Evolutionary conservation across 2,113 vertebrate species (phyloP), one percentile per base, ranked within the genome.

Genomic region (Cavia porcellus): DNA sequence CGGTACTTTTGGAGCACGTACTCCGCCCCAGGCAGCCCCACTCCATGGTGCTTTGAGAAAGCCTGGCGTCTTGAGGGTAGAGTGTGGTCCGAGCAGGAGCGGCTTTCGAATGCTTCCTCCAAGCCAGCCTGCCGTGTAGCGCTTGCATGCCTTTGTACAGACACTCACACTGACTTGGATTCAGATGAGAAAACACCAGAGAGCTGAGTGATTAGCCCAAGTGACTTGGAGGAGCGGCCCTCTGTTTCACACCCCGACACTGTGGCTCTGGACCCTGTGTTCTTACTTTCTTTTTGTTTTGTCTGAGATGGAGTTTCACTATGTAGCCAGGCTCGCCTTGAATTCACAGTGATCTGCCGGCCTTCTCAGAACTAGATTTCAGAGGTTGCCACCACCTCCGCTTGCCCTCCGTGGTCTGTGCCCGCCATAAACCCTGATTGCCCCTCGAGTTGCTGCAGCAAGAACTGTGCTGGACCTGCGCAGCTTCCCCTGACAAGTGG

Each of bases 141-240:
- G 15, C 80, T 79, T 25, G 1, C 25, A 0, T 86, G 3, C 61
- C 13, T 1, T 20, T 2, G 17, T 61, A 4, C 5, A 5, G 17
- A 3, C 47, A 66, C 82, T 55, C 38, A 28, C 24, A 42, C 70
- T 50, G n/a, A 1, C 62, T 86, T 47, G 79, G 72, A 70, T 68
- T 25, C 55, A 50, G 17, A 68, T 75, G 93, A 81, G 70, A 86
- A 92, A n/a, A 72, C 66, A 47, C 59, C 47, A 25, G 79, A n/a
- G 79, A 75, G 52, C n/a, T 42, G 77, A 66, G 66, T 30, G 30
- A 9, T 81, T 61, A 35, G n/a, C 38, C 19, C 38, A n/a, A 1
- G 55, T 35, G 62, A 77, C 47, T 11, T 35, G 22, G 57, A 85
- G 72, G 59, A 52, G 87, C 42, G n/a, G 79, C 28, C 32, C 88